Conservation (phyloP, 1,140 invertebrate species). For the Matsumurasca onukii region DNA sequence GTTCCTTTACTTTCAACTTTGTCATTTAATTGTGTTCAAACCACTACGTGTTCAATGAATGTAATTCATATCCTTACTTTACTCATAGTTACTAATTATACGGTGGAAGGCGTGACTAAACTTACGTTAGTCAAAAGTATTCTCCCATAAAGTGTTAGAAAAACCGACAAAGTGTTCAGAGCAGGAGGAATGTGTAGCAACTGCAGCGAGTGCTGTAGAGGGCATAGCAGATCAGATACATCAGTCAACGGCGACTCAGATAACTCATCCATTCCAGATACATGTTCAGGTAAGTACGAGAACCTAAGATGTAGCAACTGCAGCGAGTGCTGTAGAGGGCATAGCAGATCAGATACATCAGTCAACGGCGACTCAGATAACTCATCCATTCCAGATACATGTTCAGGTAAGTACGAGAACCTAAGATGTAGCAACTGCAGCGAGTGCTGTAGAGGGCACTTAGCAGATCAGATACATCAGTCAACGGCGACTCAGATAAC, state of each 20-base stretch:
- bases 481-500: conserved; percentile 33
- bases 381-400: conserved; percentile 44
- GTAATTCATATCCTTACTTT: too few relatives aligned
- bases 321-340: too few relatives aligned
- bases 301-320: neutral
- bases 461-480: conserved; percentile 40
- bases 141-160: neutral
- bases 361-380: conserved; percentile 48
- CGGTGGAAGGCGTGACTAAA: too few relatives aligned
- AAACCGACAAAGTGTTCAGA: conserved; percentile 31
- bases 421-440: neutral
- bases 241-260: conserved; percentile 47
- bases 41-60: too few relatives aligned
- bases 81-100: too few relatives aligned
- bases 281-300: conserved; percentile 30
- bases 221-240: conserved; percentile 44
- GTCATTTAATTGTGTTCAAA: too few relatives aligned
- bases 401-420: conserved; percentile 19
- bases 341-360: neutral
- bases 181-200: conserved; percentile 50
- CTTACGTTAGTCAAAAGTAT: too few relatives aligned
- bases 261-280: conserved; percentile 49
- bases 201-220: conserved; percentile 53
- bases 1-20: too few relatives aligned
- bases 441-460: too few relatives aligned